Evolutionary conservation across 2,888 invertebrate genomes (phyloP).

Genomic region (Drosophila anceps): DNA sequence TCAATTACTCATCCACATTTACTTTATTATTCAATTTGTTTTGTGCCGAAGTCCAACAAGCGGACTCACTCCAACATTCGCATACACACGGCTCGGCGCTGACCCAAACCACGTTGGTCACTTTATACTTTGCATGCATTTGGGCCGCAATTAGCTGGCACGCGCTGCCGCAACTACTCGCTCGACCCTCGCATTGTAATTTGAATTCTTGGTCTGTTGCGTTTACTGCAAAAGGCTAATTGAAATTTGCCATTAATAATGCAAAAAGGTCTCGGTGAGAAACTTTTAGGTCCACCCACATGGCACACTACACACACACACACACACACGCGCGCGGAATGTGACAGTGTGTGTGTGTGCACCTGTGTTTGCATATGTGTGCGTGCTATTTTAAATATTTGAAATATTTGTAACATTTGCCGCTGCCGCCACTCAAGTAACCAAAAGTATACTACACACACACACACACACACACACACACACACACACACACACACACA

Average conservation of each 20-base stretch:
- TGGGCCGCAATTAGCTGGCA: background rate
- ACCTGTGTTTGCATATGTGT: constrained; percentile 50
- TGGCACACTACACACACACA: constrained; percentile 34
- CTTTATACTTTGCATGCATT: background rate
- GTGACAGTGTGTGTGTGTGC: constrained; percentile 2
- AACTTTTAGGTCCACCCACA: constrained; percentile 71
- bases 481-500: constrained; percentile 11
- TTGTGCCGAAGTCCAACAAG: background rate
- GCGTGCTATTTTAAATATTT: constrained; percentile 79
- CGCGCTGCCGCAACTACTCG: constrained; percentile 20
- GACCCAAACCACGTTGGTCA: background rate
- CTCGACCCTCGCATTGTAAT: constrained; percentile 57
- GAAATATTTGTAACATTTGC: constrained; percentile 80
- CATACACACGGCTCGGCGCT: background rate
- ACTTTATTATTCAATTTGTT: background rate
- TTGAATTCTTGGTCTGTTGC: constrained; percentile 68
- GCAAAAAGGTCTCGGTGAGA: constrained; percentile 79
- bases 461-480: constrained; percentile 4
- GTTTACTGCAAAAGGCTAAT: constrained; percentile 78
- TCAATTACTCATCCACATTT: background rate
- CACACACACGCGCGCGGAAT: background rate
- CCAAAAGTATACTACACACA: constrained; percentile 55
- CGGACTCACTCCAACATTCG: background rate
- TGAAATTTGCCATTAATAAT: constrained; percentile 80
- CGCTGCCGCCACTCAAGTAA: constrained; percentile 70